These are phyloP conservation scores for Pitangus sulphuratus DNA, from an alignment of 2,797 vertebrate genomes.

Conservation along the genomic window DNA sequence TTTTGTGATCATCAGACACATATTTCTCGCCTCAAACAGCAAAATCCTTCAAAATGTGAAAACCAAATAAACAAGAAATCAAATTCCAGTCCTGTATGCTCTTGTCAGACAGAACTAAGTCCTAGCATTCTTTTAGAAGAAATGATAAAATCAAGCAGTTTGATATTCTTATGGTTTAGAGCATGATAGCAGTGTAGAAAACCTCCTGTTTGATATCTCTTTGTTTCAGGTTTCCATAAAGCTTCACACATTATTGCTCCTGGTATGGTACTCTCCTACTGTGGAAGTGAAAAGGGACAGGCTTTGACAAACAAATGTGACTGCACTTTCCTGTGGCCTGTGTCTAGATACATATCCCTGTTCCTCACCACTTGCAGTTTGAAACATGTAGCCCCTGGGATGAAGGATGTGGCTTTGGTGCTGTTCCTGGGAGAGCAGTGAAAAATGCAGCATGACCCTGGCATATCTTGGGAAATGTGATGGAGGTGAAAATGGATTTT, in stretches of 20 bases:
- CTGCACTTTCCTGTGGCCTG: background rate
- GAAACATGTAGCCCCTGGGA: background rate
- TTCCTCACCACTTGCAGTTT: background rate
- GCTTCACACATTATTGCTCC: background rate
- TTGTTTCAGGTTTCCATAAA: background rate
- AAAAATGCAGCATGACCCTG: background rate
- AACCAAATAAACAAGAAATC: slow-evolving; percentile 22
- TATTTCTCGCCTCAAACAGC: background rate
- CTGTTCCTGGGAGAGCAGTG: background rate
- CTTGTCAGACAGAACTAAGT: background rate
- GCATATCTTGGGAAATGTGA: background rate
- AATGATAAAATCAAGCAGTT: background rate
- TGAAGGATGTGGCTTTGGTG: background rate
- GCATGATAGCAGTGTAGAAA: background rate
- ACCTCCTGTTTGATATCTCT: background rate
- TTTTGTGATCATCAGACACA: slow-evolving; percentile 23
- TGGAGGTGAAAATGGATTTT: background rate
- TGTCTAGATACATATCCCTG: background rate
- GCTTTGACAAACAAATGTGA: background rate
- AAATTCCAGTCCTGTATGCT: background rate
- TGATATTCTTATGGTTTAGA: background rate
- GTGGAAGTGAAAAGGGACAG: background rate
- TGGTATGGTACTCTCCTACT: background rate
- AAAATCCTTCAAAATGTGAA: slow-evolving; percentile 32
- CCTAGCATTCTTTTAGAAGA: background rate